phyloP scores from a whole-genome alignment of 2,113 vertebrate genomes.

The Eleginops maclovinus region DNA sequence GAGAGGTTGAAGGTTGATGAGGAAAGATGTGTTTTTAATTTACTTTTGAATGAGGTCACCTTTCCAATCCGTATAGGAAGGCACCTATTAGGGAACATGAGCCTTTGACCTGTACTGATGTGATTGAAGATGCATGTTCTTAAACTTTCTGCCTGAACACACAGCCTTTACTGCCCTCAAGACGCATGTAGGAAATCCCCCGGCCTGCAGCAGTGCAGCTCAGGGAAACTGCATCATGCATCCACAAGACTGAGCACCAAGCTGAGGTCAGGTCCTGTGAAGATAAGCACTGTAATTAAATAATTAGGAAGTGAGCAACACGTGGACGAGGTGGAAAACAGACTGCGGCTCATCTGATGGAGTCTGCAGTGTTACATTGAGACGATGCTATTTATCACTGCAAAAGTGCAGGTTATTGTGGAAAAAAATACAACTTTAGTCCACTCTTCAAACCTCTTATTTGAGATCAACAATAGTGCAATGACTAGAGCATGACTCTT shows the following conservation, averaged over 20 bases:
- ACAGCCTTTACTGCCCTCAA: not conserved
- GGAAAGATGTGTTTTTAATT: no score
- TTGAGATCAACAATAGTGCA: not conserved
- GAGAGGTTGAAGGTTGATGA: no score
- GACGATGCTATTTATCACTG: not conserved
- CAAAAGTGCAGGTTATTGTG: not conserved
- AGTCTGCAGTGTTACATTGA: not conserved
- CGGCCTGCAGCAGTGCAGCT: constrained; percentile 32
- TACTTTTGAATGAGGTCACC: no score
- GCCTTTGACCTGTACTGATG: constrained; percentile 5
- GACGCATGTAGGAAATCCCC: constrained; percentile 47
- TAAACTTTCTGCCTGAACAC: constrained; percentile 34
- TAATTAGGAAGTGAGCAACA: constrained; percentile 44
- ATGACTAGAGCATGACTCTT: not conserved
- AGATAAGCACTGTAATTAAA: constrained; percentile 65
- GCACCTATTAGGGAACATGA: not conserved
- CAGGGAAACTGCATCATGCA: constrained; percentile 36
- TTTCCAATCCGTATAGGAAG: no score
- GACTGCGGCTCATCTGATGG: constrained; percentile 23
- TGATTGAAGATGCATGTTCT: not conserved
- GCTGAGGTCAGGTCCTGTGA: constrained; percentile 51
- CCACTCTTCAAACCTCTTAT: not conserved
- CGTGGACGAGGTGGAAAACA: constrained; percentile 17
- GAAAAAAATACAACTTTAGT: not conserved
- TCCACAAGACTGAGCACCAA: constrained; percentile 38